phyloP scores from a whole-genome alignment of 2,888 invertebrate species.

The Hyppa rectilinea region DNA sequence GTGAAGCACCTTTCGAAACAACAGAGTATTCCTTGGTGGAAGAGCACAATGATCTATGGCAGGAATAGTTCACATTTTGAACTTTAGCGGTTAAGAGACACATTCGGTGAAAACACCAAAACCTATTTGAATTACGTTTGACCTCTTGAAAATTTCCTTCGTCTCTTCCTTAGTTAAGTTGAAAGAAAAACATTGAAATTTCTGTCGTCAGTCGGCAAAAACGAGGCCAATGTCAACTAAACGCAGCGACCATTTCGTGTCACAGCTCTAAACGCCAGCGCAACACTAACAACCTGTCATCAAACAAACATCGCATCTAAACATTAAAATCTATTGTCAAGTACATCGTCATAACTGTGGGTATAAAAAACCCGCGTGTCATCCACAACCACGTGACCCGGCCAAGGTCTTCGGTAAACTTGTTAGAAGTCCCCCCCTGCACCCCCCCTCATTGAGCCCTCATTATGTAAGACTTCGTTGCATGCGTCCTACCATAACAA shows the following conservation, averaged over 20 bases:
- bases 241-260: conserved; percentile 32
- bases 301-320: conserved; percentile 32
- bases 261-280: conserved; percentile 8
- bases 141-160: not conserved
- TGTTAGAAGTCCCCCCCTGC: conserved; percentile 63
- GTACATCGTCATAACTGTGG: conserved; percentile 43
- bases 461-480: conserved; percentile 71
- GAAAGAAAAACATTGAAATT: conserved; percentile 18
- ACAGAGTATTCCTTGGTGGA: not conserved
- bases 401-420: conserved; percentile 72
- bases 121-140: not conserved
- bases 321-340: conserved; percentile 57
- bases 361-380: conserved; percentile 52
- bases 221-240: conserved; percentile 48
- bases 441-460: conserved; percentile 60
- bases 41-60: not conserved
- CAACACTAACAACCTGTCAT: conserved; percentile 23
- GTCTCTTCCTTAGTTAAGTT: not conserved
- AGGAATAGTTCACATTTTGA: conserved; percentile 9
- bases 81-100: conserved; percentile 18
- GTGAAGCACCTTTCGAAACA: not conserved
- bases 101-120: not conserved
- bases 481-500: conserved; percentile 71
- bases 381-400: conserved; percentile 60
- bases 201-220: not conserved